Evolutionary conservation across 2,797 vertebrate genomes (phyloP).

Genomic region (Takifugu rubripes): DNA sequence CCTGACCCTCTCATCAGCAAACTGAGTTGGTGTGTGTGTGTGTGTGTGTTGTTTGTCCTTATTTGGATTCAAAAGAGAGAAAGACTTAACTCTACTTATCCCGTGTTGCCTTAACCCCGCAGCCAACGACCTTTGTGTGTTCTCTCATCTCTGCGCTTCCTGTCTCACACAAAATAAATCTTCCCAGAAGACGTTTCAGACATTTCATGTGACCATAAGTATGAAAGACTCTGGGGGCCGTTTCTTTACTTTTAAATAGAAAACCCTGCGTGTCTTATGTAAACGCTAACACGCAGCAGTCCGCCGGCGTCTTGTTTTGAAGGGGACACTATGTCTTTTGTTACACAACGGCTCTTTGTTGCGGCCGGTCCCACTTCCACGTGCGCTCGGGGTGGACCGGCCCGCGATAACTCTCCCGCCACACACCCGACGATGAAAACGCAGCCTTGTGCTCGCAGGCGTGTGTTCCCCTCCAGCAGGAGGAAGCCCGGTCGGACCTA

Average conservation of each 20-base stretch:
- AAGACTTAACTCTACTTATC: conserved; percentile 59
- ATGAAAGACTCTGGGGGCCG: conserved; percentile 16
- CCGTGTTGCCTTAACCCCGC: conserved; percentile 54
- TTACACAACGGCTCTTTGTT: conserved; percentile 27
- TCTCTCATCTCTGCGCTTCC: conserved; percentile 50
- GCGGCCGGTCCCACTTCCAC: conserved; percentile 11
- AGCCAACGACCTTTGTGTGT: conserved; percentile 62
- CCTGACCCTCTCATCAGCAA: conserved; percentile 40
- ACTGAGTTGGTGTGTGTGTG: conserved; percentile 19
- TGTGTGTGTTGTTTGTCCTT: conserved; percentile 47
- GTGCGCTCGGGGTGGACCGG: conserved; percentile 5
- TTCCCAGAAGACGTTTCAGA: conserved; percentile 38
- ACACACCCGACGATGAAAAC: conserved; percentile 28
- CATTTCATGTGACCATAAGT: conserved; percentile 24
- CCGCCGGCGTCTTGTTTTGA: conserved; percentile 31
- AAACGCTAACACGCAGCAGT: conserved; percentile 17
- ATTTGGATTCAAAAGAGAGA: conserved; percentile 59
- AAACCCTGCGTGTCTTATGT: conserved; percentile 23
- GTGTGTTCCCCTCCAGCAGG: conserved; percentile 37
- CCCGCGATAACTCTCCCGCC: neutral
- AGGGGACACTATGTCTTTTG: conserved; percentile 33
- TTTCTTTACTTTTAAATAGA: conserved; percentile 14
- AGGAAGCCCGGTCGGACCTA: conserved; percentile 59
- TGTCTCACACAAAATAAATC: conserved; percentile 47
- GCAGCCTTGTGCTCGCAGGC: conserved; percentile 35